These are phyloP conservation scores for Patella vulgata DNA, from an alignment of 1,140 invertebrate species.

Conservation along the genomic window DNA sequence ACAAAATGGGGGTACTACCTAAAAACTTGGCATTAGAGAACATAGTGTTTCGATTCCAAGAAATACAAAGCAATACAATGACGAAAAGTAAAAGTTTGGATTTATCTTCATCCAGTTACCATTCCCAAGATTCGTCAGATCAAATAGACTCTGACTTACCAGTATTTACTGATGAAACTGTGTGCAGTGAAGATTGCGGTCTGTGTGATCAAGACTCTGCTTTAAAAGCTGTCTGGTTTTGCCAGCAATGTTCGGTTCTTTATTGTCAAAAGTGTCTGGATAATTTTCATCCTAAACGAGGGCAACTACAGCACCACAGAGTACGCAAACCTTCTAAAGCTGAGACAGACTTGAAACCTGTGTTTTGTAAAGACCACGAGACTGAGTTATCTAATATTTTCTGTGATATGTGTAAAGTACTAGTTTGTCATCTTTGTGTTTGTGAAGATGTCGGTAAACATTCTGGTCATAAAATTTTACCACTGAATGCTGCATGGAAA, in stretches of 20 bases:
- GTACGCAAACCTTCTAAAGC: conserved; percentile 31
- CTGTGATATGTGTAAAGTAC: conserved; percentile 87
- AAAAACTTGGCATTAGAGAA: conserved; percentile 92
- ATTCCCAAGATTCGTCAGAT: conserved; percentile 9
- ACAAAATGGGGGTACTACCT: conserved; percentile 70
- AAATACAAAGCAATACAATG: conserved; percentile 52
- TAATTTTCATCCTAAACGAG: conserved; percentile 61
- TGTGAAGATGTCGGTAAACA: conserved; percentile 59
- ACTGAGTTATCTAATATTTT: conserved; percentile 84
- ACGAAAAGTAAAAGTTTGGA: conserved; percentile 39
- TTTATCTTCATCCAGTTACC: conserved; percentile 18
- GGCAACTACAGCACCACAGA: conserved; percentile 45
- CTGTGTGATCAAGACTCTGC: conserved; percentile 84
- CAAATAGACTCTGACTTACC: conserved; percentile 24
- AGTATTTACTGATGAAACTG: conserved; percentile 35
- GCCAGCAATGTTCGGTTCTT: conserved; percentile 93
- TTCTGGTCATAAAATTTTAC: conserved; percentile 55
- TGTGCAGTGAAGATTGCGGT: conserved; percentile 74
- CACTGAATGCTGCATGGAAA: conserved; percentile 48
- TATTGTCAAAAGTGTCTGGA: conserved; percentile 92
- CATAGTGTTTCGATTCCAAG: conserved; percentile 87
- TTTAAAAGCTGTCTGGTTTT: conserved; percentile 84
- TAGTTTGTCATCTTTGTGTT: conserved; percentile 84
- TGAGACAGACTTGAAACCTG: conserved; percentile 23
- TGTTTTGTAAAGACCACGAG: conserved; percentile 77